phyloP scores from a whole-genome alignment of 30 jellyfish, hydroid and myxozoan genomes.

The Hydra vulgaris region DNA sequence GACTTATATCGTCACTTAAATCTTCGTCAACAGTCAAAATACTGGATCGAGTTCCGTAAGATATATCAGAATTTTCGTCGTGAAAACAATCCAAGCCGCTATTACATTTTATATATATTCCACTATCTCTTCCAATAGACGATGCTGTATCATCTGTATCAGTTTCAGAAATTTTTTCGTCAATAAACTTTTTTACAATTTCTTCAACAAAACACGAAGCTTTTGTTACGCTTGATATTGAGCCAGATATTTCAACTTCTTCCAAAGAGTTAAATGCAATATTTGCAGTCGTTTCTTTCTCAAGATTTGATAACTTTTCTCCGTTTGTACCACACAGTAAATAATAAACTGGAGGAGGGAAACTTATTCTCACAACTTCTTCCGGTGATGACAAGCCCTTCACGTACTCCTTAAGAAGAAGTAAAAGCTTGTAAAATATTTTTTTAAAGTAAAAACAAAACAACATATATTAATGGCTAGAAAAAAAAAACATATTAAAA shows the following conservation, averaged over 20 bases:
- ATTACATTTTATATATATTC: slow-evolving; percentile 25
- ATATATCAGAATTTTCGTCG: slow-evolving; percentile 19
- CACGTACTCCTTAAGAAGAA: slow-evolving; percentile 62
- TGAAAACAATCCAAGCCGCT: slow-evolving; percentile 24
- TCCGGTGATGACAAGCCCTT: slow-evolving; percentile 91
- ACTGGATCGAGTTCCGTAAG: slow-evolving; percentile 13
- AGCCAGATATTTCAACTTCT: slow-evolving; percentile 90
- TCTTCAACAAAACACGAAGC: slow-evolving; percentile 71
- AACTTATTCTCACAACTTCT: slow-evolving; percentile 68
- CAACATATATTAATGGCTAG: background rate
- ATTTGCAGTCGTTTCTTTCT: slow-evolving; percentile 80
- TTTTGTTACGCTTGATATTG: slow-evolving; percentile 81
- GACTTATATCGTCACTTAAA: background rate
- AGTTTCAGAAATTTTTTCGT: slow-evolving; percentile 6
- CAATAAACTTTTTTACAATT: slow-evolving; percentile 49
- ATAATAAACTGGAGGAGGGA: slow-evolving; percentile 55
- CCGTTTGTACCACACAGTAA: slow-evolving; percentile 37
- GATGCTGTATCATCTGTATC: slow-evolving; percentile 14
- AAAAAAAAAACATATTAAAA: background rate
- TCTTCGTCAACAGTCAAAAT: slow-evolving; percentile 26
- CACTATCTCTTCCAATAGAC: slow-evolving; percentile 24
- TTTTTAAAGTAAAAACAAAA: background rate
- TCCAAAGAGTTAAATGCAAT: slow-evolving; percentile 58
- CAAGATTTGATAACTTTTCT: slow-evolving; percentile 50
- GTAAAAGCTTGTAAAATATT: background rate